These are phyloP conservation scores for Umimayanthus kanabou DNA, from an alignment of 92 coral and sea anemone species.

Conservation along the genomic window DNA sequence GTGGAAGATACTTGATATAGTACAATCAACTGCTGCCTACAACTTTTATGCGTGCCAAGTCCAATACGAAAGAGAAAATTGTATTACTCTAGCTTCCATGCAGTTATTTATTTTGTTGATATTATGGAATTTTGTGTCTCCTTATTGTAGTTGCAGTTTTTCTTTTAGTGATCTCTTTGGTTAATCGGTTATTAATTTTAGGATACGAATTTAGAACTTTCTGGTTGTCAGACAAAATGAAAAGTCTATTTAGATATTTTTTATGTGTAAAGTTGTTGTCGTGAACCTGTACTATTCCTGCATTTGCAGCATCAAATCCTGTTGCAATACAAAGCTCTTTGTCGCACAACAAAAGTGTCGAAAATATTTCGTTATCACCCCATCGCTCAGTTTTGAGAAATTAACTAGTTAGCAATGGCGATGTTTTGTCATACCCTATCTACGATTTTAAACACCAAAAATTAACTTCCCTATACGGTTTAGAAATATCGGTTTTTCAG, in stretches of 20 bases:
- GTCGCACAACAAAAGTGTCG: background rate
- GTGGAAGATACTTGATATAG: background rate
- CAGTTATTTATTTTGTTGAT: background rate
- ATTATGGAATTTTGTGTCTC: background rate
- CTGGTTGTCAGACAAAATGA: background rate
- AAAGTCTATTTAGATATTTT: too few species aligned
- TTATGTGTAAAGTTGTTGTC: background rate
- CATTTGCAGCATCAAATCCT: background rate
- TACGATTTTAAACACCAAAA: background rate
- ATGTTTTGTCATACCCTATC: background rate
- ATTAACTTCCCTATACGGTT: too few species aligned
- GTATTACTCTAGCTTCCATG: background rate
- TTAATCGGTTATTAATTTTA: too few species aligned
- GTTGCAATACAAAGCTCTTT: too few species aligned
- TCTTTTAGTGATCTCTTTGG: too few species aligned
- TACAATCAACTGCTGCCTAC: too few species aligned
- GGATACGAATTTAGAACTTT: too few species aligned
- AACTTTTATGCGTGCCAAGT: too few species aligned
- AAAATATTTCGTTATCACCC: background rate
- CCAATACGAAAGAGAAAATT: background rate
- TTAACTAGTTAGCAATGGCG: background rate
- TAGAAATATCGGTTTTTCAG: too few species aligned
- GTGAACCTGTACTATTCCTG: too few species aligned
- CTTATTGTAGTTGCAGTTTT: too few species aligned
- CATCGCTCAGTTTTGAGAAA: background rate